Percentiles rank a stretch among this genome's conserved stretches.
Conservation (phyloP, 2,113 vertebrate species). For the Pelvicachromis taeniatus region DNA sequence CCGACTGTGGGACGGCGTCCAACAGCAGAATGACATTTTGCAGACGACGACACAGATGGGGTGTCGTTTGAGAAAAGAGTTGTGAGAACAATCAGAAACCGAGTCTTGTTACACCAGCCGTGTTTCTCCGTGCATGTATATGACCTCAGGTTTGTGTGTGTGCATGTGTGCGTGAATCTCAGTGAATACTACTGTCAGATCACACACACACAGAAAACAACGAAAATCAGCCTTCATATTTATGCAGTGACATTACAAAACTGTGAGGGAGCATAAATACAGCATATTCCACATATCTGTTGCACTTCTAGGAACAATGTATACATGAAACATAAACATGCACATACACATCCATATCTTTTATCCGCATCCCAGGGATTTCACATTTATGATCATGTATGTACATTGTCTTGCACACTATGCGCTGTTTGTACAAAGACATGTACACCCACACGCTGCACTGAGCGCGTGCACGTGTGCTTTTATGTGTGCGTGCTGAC, state of each 20-base stretch:
- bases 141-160: not conserved
- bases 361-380: not conserved
- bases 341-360: not conserved
- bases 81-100: constrained; percentile 14
- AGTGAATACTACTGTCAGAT: not conserved
- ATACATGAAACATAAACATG: not conserved
- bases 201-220: not conserved
- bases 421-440: not conserved
- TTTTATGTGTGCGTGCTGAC: not conserved
- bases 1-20: not conserved
- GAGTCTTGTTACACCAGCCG: not conserved
- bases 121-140: not conserved
- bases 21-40: constrained; percentile 25
- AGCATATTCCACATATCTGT: not conserved
- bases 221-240: constrained; percentile 23
- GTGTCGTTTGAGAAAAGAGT: constrained; percentile 19
- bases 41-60: not conserved
- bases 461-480: not conserved
- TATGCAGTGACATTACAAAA: constrained; percentile 30
- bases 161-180: not conserved
- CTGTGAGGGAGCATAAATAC: constrained; percentile 1
- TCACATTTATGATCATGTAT: not conserved
- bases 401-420: not conserved
- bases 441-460: not conserved
- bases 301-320: not conserved